Percentiles rank a stretch among this genome's conserved stretches.
Conservation (phyloP, 2,888 invertebrate species). For the Drosophila merina region DNA sequence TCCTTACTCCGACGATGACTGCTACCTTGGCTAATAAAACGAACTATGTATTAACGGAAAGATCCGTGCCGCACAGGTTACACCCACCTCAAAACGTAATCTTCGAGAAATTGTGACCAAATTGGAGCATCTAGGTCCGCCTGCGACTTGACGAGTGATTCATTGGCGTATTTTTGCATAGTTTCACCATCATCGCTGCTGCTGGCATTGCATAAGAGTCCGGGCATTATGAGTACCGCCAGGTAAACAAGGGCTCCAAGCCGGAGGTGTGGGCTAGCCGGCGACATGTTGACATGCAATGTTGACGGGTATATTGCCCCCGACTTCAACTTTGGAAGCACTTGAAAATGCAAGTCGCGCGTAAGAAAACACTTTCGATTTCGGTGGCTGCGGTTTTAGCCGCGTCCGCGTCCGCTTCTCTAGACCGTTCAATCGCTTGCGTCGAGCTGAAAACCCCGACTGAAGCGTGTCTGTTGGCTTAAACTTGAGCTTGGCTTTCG, state of each 20-base stretch:
- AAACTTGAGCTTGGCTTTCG: conserved; percentile 20
- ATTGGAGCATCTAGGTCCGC: conserved; percentile 71
- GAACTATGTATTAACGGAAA: background rate
- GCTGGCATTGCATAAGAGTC: conserved; percentile 74
- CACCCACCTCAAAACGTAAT: conserved; percentile 86
- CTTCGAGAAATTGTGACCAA: conserved; percentile 87
- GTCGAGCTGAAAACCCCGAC: conserved; percentile 28
- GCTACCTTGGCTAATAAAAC: conserved; percentile 63
- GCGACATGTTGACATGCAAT: conserved; percentile 57
- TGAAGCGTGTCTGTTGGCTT: conserved; percentile 22
- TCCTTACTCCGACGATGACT: conserved; percentile 76
- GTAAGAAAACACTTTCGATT: conserved; percentile 64
- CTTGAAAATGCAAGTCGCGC: conserved; percentile 57
- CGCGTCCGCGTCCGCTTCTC: conserved; percentile 17
- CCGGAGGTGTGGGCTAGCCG: conserved; percentile 53
- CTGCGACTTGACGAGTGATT: conserved; percentile 55
- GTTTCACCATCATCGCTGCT: conserved; percentile 53
- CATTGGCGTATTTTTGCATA: conserved; percentile 72
- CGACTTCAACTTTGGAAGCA: conserved; percentile 4
- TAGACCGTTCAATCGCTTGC: conserved; percentile 15
- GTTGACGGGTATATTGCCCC: conserved; percentile 31
- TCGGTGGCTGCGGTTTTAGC: conserved; percentile 46
- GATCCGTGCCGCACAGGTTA: background rate
- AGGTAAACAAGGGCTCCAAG: conserved; percentile 57
- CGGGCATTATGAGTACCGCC: conserved; percentile 51